These are phyloP conservation scores for Carcinoscorpius rotundicauda DNA, from an alignment of 1,140 invertebrate genomes.

Conservation along the genomic window DNA sequence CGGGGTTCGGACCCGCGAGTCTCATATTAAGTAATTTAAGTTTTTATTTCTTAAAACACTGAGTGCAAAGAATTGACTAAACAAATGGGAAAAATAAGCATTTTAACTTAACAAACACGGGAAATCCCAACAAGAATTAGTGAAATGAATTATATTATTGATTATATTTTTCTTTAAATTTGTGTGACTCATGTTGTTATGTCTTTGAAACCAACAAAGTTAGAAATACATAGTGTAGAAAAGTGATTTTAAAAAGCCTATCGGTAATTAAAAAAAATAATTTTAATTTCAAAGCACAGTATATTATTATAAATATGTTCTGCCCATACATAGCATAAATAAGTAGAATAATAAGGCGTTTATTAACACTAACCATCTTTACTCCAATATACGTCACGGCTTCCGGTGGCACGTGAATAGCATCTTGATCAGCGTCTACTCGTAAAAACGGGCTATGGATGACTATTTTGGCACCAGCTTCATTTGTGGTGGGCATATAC, in stretches of 20 bases:
- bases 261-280: neutral
- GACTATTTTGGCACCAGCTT: conserved; percentile 29
- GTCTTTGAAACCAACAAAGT: neutral
- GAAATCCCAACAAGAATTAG: neutral
- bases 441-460: conserved; percentile 26
- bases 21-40: too few species aligned
- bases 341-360: too few species aligned
- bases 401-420: conserved; percentile 17
- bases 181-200: neutral
- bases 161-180: neutral
- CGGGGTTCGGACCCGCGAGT: too few species aligned
- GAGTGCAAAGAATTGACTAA: too few species aligned
- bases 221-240: too few species aligned
- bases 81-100: neutral
- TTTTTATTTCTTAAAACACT: too few species aligned
- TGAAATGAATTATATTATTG: neutral
- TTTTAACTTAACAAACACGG: neutral
- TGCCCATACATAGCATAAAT: too few species aligned
- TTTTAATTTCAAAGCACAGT: neutral
- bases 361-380: conserved; percentile 6
- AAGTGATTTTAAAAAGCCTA: too few species aligned
- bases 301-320: neutral
- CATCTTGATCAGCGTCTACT: conserved; percentile 20
- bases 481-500: conserved; percentile 29
- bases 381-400: conserved; percentile 18